Evolutionary conservation across 2,888 invertebrate species (phyloP).

Genomic region (Scaptodrosophila latifasciaeformis): DNA sequence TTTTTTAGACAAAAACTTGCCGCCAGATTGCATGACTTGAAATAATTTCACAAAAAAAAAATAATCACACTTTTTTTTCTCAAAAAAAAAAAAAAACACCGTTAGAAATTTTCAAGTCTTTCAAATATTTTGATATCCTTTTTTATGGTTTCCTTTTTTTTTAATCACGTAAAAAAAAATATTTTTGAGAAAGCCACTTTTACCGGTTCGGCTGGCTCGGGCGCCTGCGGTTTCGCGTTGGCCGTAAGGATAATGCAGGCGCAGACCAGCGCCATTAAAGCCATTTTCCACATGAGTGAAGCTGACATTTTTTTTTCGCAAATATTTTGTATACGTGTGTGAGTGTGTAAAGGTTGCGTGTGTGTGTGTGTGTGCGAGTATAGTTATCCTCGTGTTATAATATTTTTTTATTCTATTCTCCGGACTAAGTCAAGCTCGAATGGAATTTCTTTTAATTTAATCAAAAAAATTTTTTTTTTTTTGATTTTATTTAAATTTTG

Average conservation of each 20-base stretch:
- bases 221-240: conserved; percentile 61
- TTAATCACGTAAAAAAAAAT: conserved; percentile 20
- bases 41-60: too few relatives aligned
- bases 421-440: neutral
- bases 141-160: too few relatives aligned
- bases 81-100: too few relatives aligned
- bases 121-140: too few relatives aligned
- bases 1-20: too few relatives aligned
- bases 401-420: neutral
- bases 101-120: too few relatives aligned
- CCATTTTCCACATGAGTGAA: conserved; percentile 47
- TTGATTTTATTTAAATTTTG: conserved; percentile 1
- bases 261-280: conserved; percentile 44
- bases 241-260: conserved; percentile 39
- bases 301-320: conserved; percentile 40
- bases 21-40: too few relatives aligned
- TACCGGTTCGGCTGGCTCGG: conserved; percentile 68
- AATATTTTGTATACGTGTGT: too few relatives aligned
- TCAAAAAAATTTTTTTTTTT: conserved; percentile 5
- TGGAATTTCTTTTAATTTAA: conserved; percentile 5
- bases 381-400: neutral
- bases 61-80: too few relatives aligned
- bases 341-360: too few relatives aligned
- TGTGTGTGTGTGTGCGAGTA: conserved; percentile 10
- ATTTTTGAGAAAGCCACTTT: conserved; percentile 26